Evolutionary conservation across 2,113 vertebrate species (phyloP).

Genomic region (Sebastes schlegelii): DNA sequence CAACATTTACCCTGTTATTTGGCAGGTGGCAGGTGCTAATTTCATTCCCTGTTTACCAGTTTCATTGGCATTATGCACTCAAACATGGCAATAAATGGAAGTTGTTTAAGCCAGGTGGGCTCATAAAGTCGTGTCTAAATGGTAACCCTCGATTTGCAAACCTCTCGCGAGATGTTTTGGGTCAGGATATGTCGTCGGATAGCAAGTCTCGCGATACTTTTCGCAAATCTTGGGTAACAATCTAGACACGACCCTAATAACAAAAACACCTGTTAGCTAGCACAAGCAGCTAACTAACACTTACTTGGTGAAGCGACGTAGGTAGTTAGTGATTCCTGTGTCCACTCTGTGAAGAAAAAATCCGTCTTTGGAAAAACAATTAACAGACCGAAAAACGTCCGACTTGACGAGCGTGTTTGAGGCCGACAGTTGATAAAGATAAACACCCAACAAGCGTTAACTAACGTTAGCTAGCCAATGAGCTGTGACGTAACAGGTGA

Average conservation of each 20-base stretch:
- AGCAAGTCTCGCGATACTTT: no score
- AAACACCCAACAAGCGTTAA: background rate
- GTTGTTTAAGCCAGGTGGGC: background rate
- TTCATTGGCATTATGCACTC: background rate
- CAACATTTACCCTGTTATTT: no score
- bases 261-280: no score
- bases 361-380: background rate
- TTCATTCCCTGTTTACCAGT: background rate
- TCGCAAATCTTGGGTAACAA: no score
- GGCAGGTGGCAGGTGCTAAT: no score
- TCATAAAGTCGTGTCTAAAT: no score
- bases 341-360: background rate
- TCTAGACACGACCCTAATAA: no score
- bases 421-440: background rate
- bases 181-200: no score
- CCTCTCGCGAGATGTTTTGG: no score
- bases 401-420: background rate
- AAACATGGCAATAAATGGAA: background rate
- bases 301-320: background rate
- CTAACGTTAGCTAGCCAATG: background rate
- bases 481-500: background rate
- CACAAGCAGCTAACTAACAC: background rate
- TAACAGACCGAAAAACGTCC: background rate
- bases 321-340: background rate
- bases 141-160: no score